phyloP scores from a whole-genome alignment of 2,113 vertebrate genomes.

The Poicephalus meyeri region DNA sequence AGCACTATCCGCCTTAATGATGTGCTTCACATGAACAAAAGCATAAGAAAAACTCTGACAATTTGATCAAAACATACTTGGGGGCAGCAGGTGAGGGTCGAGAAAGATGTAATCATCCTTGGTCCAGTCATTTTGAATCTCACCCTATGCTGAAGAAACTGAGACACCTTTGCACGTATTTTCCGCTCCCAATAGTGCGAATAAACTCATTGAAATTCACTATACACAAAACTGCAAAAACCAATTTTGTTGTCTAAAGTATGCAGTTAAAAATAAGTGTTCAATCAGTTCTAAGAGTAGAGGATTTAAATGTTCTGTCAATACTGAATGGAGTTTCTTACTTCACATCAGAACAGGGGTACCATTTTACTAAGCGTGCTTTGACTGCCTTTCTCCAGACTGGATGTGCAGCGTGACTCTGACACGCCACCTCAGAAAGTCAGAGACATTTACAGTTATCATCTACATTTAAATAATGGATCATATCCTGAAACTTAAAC shows the following conservation, averaged over 20 bases:
- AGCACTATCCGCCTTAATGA: background rate
- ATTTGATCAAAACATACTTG: conserved; percentile 24
- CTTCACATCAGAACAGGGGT: background rate
- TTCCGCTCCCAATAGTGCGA: background rate
- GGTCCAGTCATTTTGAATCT: conserved; percentile 50
- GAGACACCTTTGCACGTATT: background rate
- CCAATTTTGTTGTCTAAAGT: conserved; percentile 16
- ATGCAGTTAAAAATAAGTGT: background rate
- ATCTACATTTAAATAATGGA: background rate
- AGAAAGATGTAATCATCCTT: conserved; percentile 27
- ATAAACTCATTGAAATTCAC: conserved; percentile 37
- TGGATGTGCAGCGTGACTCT: background rate
- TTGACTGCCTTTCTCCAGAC: background rate
- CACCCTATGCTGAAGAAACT: background rate
- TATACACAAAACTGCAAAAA: conserved; percentile 2
- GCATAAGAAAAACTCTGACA: background rate
- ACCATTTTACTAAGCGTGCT: background rate
- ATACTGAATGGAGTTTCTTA: background rate
- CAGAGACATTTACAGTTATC: background rate
- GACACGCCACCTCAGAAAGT: background rate
- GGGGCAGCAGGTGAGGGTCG: background rate
- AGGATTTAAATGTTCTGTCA: conserved; percentile 21
- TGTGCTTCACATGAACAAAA: background rate
- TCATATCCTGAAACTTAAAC: background rate
- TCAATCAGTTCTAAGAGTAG: conserved; percentile 12